These are phyloP conservation scores for Dufourea novaeangliae DNA, from an alignment of 1,140 invertebrate species.

Conservation along the genomic window DNA sequence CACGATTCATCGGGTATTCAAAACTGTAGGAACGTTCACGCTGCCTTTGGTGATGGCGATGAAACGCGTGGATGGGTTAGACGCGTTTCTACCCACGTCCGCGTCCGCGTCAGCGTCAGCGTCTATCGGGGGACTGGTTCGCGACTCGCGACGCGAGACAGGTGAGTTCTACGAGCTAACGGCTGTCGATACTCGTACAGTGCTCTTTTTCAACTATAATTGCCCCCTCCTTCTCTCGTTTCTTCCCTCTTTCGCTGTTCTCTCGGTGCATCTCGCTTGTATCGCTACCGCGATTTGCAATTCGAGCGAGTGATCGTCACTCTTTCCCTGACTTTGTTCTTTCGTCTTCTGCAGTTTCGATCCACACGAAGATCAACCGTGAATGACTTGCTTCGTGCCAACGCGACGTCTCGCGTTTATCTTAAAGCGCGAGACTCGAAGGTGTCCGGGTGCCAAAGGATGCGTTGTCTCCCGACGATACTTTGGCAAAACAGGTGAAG, in stretches of 20 bases:
- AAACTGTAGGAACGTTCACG: background rate
- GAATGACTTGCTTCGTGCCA: too few relatives aligned
- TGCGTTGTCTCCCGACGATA: too few relatives aligned
- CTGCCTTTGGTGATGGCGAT: background rate
- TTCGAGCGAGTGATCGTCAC: too few relatives aligned
- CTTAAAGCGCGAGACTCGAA: too few relatives aligned
- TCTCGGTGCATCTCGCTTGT: background rate
- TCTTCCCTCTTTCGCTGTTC: background rate
- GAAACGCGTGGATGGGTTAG: background rate
- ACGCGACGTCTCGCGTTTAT: too few relatives aligned
- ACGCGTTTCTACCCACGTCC: conserved; percentile 12
- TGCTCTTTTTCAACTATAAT: background rate
- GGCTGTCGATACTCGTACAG: conserved; percentile 4
- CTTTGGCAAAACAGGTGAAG: too few relatives aligned
- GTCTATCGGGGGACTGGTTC: conserved; percentile 29
- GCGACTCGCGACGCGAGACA: conserved; percentile 4
- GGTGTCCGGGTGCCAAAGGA: too few relatives aligned
- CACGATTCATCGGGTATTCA: background rate
- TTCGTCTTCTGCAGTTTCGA: too few relatives aligned
- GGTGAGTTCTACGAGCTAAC: conserved; percentile 26
- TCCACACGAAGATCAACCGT: too few relatives aligned
- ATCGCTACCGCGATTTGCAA: background rate
- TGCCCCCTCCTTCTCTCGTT: too few relatives aligned
- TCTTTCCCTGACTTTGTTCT: too few relatives aligned
- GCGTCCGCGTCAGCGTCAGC: conserved; percentile 23